Evolutionary conservation across 2,888 invertebrate species (phyloP).

Genomic region (Drepana falcataria): DNA sequence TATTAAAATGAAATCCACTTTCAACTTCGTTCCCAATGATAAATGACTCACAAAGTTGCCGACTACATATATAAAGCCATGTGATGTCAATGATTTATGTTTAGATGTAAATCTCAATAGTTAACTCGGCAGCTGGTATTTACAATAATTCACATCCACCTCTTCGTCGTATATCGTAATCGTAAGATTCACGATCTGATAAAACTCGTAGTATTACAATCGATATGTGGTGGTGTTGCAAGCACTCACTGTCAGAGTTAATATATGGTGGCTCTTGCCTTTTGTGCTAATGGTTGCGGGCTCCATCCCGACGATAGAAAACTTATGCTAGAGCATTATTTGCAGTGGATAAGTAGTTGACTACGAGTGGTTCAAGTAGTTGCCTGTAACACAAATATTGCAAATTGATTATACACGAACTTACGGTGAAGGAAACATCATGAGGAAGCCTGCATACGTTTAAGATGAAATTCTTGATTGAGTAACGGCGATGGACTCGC

Average conservation of each 20-base stretch:
- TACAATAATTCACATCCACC: slow-evolving; percentile 16
- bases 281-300: too few relatives aligned
- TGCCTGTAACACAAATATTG: too few relatives aligned
- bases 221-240: neutral
- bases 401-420: too few relatives aligned
- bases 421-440: too few relatives aligned
- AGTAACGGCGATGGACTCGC: too few relatives aligned
- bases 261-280: neutral
- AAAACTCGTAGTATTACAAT: slow-evolving; percentile 4
- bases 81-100: slow-evolving; percentile 33
- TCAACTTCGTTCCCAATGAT: slow-evolving; percentile 21
- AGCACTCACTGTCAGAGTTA: slow-evolving; percentile 1
- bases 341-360: too few relatives aligned
- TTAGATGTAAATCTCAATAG: slow-evolving; percentile 25
- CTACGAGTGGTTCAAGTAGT: too few relatives aligned
- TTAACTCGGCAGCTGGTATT: slow-evolving; percentile 25
- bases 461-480: too few relatives aligned
- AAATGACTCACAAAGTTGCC: slow-evolving; percentile 28
- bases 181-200: slow-evolving; percentile 15
- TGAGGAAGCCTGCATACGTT: too few relatives aligned
- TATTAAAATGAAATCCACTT: slow-evolving; percentile 12
- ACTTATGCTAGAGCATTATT: too few relatives aligned
- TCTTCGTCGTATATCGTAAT: too few relatives aligned
- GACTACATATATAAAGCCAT: slow-evolving; percentile 25
- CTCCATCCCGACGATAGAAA: too few relatives aligned